Conservation (phyloP, 2,888 invertebrate genomes). For the Meganola albula region DNA sequence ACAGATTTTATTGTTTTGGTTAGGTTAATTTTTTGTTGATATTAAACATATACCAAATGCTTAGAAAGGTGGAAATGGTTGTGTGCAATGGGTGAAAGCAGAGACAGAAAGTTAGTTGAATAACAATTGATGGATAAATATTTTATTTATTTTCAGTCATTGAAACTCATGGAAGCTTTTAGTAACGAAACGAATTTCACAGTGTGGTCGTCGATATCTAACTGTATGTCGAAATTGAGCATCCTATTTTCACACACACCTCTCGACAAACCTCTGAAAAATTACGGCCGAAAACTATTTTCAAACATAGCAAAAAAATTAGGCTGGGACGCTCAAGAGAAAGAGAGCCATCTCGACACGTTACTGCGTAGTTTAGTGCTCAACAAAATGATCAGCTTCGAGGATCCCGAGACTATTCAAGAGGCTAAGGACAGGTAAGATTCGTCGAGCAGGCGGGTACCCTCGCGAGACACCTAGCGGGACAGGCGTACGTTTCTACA, state of each 20-base stretch:
- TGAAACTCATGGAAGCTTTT: slow-evolving; percentile 91
- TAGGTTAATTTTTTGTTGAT: too few relatives aligned
- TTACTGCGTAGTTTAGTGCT: slow-evolving; percentile 91
- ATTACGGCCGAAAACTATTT: slow-evolving; percentile 85
- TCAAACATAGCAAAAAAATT: slow-evolving; percentile 83
- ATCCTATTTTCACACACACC: slow-evolving; percentile 89
- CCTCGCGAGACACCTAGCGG: background rate
- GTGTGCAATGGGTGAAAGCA: too few relatives aligned
- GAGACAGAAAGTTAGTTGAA: too few relatives aligned
- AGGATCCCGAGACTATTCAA: slow-evolving; percentile 85
- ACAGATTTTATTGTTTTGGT: too few relatives aligned
- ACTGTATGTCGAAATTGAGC: slow-evolving; percentile 86
- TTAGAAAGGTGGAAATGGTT: too few relatives aligned
- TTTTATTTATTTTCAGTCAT: slow-evolving; percentile 53
- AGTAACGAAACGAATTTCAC: slow-evolving; percentile 93
- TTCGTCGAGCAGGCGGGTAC: background rate
- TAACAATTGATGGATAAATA: too few relatives aligned
- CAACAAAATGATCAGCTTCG: slow-evolving; percentile 87
- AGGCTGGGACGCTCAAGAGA: slow-evolving; percentile 90
- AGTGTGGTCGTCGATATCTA: slow-evolving; percentile 92
- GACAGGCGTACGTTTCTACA: background rate
- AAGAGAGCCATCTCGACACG: slow-evolving; percentile 92
- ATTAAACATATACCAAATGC: too few relatives aligned
- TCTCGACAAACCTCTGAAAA: slow-evolving; percentile 83
- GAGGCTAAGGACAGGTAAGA: slow-evolving; percentile 84